Conservation (phyloP, 2,888 invertebrate species). For the Drosophila monieri region DNA sequence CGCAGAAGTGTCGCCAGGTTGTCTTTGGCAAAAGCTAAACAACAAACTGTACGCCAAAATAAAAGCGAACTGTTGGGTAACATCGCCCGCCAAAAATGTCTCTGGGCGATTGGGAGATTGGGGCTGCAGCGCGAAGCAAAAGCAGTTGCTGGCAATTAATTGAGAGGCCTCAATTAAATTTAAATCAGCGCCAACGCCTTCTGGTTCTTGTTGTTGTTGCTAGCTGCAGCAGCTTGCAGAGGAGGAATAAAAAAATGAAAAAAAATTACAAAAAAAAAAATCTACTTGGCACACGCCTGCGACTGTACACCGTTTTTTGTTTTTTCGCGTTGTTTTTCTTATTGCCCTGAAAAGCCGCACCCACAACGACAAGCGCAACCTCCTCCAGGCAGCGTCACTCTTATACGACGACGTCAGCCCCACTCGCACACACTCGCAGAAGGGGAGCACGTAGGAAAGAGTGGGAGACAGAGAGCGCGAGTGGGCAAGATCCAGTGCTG, state of each 20-base stretch:
- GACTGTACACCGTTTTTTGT: constrained; percentile 65
- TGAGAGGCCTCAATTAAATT: constrained; percentile 69
- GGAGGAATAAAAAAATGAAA: constrained; percentile 13
- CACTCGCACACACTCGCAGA: constrained; percentile 36
- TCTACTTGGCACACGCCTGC: constrained; percentile 64
- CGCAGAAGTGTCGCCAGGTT: constrained; percentile 42
- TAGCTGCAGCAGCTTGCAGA: constrained; percentile 30
- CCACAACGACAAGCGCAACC: constrained; percentile 58
- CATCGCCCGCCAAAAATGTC: constrained; percentile 64
- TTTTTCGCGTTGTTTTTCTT: constrained; percentile 34
- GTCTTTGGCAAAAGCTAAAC: constrained; percentile 48
- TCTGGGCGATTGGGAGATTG: constrained; percentile 14
- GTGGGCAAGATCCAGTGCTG: constrained; percentile 3
- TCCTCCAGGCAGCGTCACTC: constrained; percentile 52
- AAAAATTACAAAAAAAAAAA: constrained; percentile 36
- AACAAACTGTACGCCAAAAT: constrained; percentile 39
- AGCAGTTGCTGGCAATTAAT: constrained; percentile 60
- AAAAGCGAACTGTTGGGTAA: constrained; percentile 60
- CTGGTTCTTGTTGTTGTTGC: constrained; percentile 33
- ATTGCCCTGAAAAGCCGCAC: constrained; percentile 54
- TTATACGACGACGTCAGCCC: constrained; percentile 64
- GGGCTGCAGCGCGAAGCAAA: constrained; percentile 45
- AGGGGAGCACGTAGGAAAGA: constrained; percentile 8
- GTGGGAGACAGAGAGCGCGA: neutral
- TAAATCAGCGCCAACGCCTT: constrained; percentile 67